These are phyloP conservation scores for Tenthredo scrophulariae DNA, from an alignment of 2,888 invertebrate species.

Conservation along the genomic window DNA sequence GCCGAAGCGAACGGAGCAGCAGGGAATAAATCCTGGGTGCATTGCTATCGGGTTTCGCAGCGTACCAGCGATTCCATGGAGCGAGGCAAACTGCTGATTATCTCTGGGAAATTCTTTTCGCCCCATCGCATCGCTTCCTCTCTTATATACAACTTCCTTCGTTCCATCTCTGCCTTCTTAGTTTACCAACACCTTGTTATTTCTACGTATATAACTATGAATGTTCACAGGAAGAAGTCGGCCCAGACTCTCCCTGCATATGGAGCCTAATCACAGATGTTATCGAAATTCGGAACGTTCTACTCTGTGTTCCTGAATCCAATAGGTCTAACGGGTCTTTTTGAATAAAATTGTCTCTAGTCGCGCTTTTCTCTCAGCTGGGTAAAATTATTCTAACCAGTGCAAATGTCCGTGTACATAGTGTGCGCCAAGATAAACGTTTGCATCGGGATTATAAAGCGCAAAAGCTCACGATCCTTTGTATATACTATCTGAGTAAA, in stretches of 20 bases:
- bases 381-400: neutral
- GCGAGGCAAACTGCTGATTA: conserved; percentile 52
- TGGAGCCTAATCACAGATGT: neutral
- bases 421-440: conserved; percentile 2
- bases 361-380: neutral
- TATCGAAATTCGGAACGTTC: neutral
- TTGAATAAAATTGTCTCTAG: neutral
- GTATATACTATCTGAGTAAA: neutral
- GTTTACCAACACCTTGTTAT: conserved; percentile 6
- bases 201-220: neutral
- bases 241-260: neutral
- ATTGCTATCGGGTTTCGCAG: conserved; percentile 54
- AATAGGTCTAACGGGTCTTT: neutral
- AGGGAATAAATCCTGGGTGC: conserved; percentile 52
- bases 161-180: conserved; percentile 12
- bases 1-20: conserved; percentile 37
- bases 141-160: neutral
- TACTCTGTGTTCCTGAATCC: neutral
- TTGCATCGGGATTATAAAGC: conserved; percentile 4
- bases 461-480: neutral
- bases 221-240: neutral
- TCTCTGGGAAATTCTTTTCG: conserved; percentile 52
- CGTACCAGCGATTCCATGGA: conserved; percentile 53
- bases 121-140: conserved; percentile 52
- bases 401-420: neutral